These are phyloP conservation scores for Lithobius niger DNA, from an alignment of 1,140 invertebrate species.

Conservation along the genomic window DNA sequence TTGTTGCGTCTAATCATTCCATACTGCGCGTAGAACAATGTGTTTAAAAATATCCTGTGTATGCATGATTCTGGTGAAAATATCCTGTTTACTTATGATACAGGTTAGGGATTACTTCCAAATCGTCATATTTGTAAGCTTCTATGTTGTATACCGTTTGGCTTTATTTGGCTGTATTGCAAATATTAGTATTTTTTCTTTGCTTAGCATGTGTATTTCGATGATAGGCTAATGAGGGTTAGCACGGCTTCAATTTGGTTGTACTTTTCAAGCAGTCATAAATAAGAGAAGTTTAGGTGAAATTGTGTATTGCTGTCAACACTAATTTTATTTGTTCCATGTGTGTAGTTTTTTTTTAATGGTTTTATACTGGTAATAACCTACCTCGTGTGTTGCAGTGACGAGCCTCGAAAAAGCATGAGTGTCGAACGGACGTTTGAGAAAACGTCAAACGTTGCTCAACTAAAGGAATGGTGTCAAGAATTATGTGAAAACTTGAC, in stretches of 20 bases:
- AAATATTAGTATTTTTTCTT: not conserved
- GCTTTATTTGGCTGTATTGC: not conserved
- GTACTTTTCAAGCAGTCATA: not conserved
- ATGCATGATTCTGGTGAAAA: no score
- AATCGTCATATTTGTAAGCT: no score
- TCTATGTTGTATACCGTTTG: no score
- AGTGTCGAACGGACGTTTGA: conserved; percentile 31
- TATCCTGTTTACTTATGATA: no score
- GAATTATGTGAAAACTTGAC: no score
- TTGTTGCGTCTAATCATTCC: no score
- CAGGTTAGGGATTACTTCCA: no score
- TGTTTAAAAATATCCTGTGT: no score
- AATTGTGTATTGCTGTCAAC: not conserved
- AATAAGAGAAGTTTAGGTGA: not conserved
- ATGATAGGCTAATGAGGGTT: not conserved
- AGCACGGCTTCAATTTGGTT: not conserved
- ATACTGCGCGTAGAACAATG: no score
- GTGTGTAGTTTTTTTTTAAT: not conserved
- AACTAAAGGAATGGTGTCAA: no score
- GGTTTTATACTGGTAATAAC: not conserved
- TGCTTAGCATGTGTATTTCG: not conserved
- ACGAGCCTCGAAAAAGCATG: conserved; percentile 31
- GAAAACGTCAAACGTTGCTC: no score
- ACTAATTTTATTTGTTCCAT: not conserved
- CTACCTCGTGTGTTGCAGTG: conserved; percentile 20